These are phyloP conservation scores for Pteria penguin DNA, from an alignment of 2,888 invertebrate genomes.

Conservation along the genomic window DNA sequence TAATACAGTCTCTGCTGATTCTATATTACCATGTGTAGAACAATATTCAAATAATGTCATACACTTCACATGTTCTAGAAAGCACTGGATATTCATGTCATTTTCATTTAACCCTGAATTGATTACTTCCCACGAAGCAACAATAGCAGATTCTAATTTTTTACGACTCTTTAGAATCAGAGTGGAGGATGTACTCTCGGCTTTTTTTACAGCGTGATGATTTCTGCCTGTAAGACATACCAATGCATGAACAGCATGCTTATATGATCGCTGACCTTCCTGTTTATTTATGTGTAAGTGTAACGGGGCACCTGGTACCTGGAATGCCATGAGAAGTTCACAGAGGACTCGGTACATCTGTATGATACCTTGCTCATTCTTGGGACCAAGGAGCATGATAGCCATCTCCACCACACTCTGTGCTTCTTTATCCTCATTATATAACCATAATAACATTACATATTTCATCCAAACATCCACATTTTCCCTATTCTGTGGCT, in stretches of 20 bases:
- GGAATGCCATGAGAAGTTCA: conserved; percentile 58
- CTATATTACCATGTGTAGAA: conserved; percentile 59
- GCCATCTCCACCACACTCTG: conserved; percentile 71
- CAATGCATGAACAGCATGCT: conserved; percentile 45
- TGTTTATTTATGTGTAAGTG: background rate
- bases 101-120: background rate
- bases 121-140: background rate
- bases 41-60: conserved; percentile 74
- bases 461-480: conserved; percentile 76
- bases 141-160: conserved; percentile 30
- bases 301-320: background rate
- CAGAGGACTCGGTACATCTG: conserved; percentile 58
- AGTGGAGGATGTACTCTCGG: conserved; percentile 33
- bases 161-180: conserved; percentile 49
- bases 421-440: conserved; percentile 72
- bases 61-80: conserved; percentile 62
- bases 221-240: conserved; percentile 54
- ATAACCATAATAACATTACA: conserved; percentile 68
- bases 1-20: conserved; percentile 47
- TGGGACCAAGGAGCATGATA: conserved; percentile 49
- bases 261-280: background rate
- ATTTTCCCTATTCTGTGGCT: conserved; percentile 76
- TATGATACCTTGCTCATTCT: conserved; percentile 39
- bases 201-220: conserved; percentile 46
- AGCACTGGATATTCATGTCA: background rate